phyloP scores from a whole-genome alignment of 2,888 invertebrate genomes.

The Clepsis dumicolana region DNA sequence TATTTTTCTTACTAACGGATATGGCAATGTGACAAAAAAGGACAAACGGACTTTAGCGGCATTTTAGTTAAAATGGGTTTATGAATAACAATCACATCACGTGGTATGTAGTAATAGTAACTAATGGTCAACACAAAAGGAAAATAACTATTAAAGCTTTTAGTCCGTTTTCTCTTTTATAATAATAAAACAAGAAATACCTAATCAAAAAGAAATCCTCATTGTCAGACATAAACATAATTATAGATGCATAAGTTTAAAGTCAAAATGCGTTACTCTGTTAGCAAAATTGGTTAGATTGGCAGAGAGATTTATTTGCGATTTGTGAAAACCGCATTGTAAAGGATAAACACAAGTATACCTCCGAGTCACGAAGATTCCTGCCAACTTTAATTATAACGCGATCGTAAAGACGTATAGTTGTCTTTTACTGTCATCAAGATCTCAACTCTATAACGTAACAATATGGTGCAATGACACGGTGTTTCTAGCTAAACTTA shows the following conservation, averaged over 20 bases:
- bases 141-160: not conserved
- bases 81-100: too few species aligned
- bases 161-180: not conserved
- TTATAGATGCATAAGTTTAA: too few species aligned
- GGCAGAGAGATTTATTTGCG: not conserved
- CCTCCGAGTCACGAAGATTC: constrained; percentile 73
- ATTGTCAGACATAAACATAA: not conserved
- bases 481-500: constrained; percentile 55
- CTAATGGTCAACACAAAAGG: not conserved
- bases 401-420: constrained; percentile 59
- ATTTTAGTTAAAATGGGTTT: too few species aligned
- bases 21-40: too few species aligned
- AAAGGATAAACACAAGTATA: constrained; percentile 70
- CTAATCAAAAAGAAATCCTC: not conserved
- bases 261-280: not conserved
- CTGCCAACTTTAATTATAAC: constrained; percentile 65
- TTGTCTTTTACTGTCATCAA: constrained; percentile 53
- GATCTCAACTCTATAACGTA: constrained; percentile 63
- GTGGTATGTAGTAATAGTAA: too few species aligned
- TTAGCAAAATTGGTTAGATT: not conserved
- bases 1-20: too few species aligned
- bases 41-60: too few species aligned
- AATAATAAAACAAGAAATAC: not conserved
- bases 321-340: constrained; percentile 49
- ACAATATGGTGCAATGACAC: constrained; percentile 49